Base-by-base conservation (phyloP, 2,888 invertebrate species). In the Villa cingulata region DNA sequence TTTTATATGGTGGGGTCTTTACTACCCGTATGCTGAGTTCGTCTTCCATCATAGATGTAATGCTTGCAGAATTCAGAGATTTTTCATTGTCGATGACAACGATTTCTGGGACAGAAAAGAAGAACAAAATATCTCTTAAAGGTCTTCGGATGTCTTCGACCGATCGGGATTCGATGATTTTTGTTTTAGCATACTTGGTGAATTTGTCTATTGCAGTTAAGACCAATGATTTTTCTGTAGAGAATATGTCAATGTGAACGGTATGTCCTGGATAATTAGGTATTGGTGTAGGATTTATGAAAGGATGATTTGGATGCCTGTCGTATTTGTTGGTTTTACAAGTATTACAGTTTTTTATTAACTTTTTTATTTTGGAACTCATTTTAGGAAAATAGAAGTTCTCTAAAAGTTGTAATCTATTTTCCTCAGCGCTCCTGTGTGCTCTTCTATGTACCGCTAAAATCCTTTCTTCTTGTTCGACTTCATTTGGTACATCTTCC, bases 371-470 rank as follows among this genome's bases (percentile, higher is more conserved):
- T 43, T 52, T 50, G 9, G 20, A 32, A 5, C 18, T 19, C 52
- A 55, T 52, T 2, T 37, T 37, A 9, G 53, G 49, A 29, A 53
- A 55, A 41, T 51, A 52, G 36, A 37, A 53, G 47, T 53, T 44
- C 16, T 44, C 43, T 29, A 44, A 37, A 5, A 44, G n/a, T 14
- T 44, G 43, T 3, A 37, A 37, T 19, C 37, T 44, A 15, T 44
- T 44, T 37, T 44, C 43, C n/a, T 19, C 37, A 20, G 43, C 43
- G 16, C 37, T 44, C 12, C 43, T 36, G 12, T 44, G 43, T 14
- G 43, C 43, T 23, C 43, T 44, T 16, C 19, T 23, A 7, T 23
- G 23, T 4, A 23, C 23, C 23, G 23, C 23, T 23, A 23, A 23
- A 23, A 23, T 23, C 7, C 7, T 23, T n/a, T 23, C 23, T 7